Base-by-base conservation (phyloP, 1,140 invertebrate species). In the Carposina sasakii region DNA sequence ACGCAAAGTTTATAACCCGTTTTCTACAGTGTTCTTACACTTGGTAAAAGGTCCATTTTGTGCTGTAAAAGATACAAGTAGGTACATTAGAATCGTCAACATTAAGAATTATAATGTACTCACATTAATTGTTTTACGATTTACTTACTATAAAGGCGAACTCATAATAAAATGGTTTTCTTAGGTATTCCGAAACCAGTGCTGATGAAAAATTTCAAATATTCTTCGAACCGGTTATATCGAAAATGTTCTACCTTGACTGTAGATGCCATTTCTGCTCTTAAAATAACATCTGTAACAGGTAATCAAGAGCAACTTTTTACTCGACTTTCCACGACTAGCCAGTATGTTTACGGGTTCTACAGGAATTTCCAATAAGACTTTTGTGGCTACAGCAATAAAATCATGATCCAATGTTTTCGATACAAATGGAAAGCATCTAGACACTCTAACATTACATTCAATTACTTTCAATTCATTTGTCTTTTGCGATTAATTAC, bases 161-260 rank as follows among this genome's bases (percentile, higher is more conserved):
- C 94, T 0, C 97, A 99, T 0, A 99, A 79, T 0, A 99, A 89
- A 68, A 99, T 98, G 2, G 96, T 96, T 70, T 95, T 95, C 71
- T 95, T 90, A 0, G 98, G 98, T 58, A 99, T 95, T 58, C 92
- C 92, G 71, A 99, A 99, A 19, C 98, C 98, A 23, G 98, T 98
- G 67, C 96, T 97, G 86, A 99, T 94, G 88, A 99, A 91, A 3
- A 96, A 96, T 86, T 99, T 99, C 13, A 99, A 87, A 77, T 99
- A 99, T 0, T 98, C 98, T 86, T 99, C 98, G 70, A 96, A 97
- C 24, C 96, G 88, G 81, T 99, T 96, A 60, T 98, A 96, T n/a
- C 98, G 98, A 81, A 99, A 99, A 86, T 98, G 99, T 23, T 97
- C 98, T 3, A 99, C 98, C 88, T 99, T 98, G 24, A 98, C 98